Percentiles rank a stretch among this genome's conserved stretches.
Conservation (phyloP, 2,113 vertebrate species). For the Ondatra zibethicus region DNA sequence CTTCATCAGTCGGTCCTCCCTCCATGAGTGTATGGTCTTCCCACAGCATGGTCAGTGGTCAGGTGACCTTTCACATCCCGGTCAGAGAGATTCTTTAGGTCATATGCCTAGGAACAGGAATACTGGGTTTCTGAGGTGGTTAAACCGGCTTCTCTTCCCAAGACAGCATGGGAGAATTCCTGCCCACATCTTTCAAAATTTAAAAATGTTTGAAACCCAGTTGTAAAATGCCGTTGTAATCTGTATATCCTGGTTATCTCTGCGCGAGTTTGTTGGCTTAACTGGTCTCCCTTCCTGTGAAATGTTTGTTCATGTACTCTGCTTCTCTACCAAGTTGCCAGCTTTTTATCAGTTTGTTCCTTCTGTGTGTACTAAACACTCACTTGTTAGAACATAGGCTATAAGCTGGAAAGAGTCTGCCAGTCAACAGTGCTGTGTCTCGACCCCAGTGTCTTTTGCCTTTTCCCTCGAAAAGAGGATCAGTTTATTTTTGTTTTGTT, state of each 20-base stretch:
- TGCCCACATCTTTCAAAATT: not conserved
- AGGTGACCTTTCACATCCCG: not conserved
- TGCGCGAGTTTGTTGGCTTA: not conserved
- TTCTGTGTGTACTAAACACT: not conserved
- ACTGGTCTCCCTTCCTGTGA: conserved; percentile 38
- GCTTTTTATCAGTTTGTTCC: not conserved
- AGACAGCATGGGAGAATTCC: not conserved
- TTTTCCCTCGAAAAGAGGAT: not conserved
- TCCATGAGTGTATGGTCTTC: not conserved
- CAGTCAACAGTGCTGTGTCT: not conserved
- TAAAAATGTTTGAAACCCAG: not conserved
- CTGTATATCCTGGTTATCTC: conserved; percentile 32
- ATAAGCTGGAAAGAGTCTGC: too few species aligned
- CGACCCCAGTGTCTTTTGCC: not conserved
- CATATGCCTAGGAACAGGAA: not conserved
- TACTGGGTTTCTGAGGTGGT: not conserved
- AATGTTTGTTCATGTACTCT: not conserved
- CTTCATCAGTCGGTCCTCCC: not conserved
- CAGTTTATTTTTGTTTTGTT: not conserved
- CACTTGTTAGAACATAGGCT: not conserved
- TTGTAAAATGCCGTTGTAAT: conserved; percentile 21
- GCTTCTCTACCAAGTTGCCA: conserved; percentile 9
- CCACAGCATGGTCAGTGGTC: not conserved
- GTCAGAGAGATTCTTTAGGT: not conserved
- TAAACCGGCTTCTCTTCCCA: not conserved